Conservation (phyloP, 2,797 vertebrate genomes). For the Brotula barbata region DNA sequence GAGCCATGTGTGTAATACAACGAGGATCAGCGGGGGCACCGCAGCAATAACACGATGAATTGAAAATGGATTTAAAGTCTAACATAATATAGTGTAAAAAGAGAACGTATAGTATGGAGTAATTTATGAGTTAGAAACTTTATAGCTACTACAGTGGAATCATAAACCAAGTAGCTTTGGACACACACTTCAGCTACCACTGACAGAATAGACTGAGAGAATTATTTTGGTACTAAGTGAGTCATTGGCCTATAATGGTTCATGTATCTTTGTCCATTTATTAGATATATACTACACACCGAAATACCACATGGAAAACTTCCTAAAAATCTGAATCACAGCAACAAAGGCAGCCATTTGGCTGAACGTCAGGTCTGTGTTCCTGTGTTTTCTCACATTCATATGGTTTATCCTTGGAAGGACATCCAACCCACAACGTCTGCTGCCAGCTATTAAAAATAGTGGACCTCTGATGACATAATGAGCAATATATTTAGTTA, state of each 20-base stretch:
- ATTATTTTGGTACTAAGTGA: slow-evolving; percentile 11
- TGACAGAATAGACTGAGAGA: not conserved
- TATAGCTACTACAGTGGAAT: slow-evolving; percentile 1
- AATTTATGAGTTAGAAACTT: not conserved
- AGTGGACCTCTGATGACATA: slow-evolving; percentile 25
- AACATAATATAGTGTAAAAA: too few species aligned
- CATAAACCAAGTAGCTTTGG: too few species aligned
- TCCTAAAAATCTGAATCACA: too few species aligned
- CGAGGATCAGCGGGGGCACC: too few species aligned
- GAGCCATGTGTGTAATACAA: too few species aligned
- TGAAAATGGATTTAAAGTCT: too few species aligned
- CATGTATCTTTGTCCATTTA: too few species aligned
- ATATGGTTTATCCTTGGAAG: slow-evolving; percentile 17
- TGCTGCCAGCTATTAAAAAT: slow-evolving; percentile 31
- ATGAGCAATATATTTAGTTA: slow-evolving; percentile 26
- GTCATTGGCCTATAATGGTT: not conserved
- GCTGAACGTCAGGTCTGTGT: slow-evolving; percentile 5
- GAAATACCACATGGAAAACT: too few species aligned
- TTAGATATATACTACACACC: too few species aligned
- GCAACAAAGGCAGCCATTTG: not conserved
- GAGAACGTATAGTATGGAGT: too few species aligned
- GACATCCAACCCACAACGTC: slow-evolving; percentile 5
- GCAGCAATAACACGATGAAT: too few species aligned
- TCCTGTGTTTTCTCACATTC: not conserved
- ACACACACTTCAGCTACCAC: slow-evolving; percentile 2